A percentile compares a stretch with the other conserved stretches of the same genome.
phyloP scores from a whole-genome alignment of 2,888 invertebrate species.

The Sarcophaga variegata region DNA sequence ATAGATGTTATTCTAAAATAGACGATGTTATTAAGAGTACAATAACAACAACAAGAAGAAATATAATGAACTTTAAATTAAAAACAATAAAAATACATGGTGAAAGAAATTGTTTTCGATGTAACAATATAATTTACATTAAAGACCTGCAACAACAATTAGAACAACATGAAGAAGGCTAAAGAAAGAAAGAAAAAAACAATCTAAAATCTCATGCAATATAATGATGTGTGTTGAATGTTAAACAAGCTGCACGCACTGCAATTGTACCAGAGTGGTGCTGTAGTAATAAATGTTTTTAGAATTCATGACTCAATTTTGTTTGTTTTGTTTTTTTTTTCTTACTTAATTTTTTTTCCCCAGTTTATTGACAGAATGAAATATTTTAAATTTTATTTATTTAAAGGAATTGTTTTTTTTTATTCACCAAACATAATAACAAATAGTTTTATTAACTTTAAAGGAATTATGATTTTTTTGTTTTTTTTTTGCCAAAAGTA shows the following conservation, averaged over 20 bases:
- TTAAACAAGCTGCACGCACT: neutral
- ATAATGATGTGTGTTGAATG: conserved; percentile 29
- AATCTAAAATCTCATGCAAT: neutral
- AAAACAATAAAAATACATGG: conserved; percentile 35
- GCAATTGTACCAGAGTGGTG: neutral
- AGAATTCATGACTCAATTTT: conserved; percentile 18
- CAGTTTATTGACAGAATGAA: conserved; percentile 45
- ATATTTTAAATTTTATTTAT: conserved; percentile 19
- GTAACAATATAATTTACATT: conserved; percentile 58
- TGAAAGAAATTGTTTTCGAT: conserved; percentile 39
- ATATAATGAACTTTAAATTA: conserved; percentile 42
- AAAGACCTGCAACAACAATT: conserved; percentile 23
- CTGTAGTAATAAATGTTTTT: conserved; percentile 26
- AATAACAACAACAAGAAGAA: neutral
- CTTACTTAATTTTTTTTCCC: conserved; percentile 4
- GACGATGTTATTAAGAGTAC: conserved; percentile 23
- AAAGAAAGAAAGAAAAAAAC: conserved; percentile 2
- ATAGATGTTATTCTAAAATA: neutral
- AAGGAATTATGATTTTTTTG: conserved; percentile 7
- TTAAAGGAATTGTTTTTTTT: conserved; percentile 1
- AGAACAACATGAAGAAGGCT: conserved; percentile 14
- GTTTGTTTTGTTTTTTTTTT: neutral
- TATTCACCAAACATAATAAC: neutral
- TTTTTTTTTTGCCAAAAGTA: neutral
- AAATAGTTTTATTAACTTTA: conserved; percentile 24